Conservation (phyloP, 2,888 invertebrate genomes). For the Barypeithes pellucidus region DNA sequence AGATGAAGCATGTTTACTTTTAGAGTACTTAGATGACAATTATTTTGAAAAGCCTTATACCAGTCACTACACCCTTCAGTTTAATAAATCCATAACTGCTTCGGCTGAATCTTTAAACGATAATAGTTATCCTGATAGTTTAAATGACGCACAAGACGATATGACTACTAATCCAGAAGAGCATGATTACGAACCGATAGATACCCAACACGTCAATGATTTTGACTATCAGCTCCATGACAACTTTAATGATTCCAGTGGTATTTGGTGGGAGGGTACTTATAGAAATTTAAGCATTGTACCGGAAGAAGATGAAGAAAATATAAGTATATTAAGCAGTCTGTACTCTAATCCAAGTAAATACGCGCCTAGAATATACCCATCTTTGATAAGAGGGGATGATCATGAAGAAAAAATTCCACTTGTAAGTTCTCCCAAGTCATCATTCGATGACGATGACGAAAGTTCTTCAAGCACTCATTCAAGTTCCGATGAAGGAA, state of each 20-base stretch:
- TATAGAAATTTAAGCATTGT: slow-evolving; percentile 69
- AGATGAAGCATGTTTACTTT: slow-evolving; percentile 56
- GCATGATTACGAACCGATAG: slow-evolving; percentile 66
- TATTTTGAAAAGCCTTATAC: slow-evolving; percentile 56
- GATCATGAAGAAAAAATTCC: slow-evolving; percentile 36
- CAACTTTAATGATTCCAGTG: slow-evolving; percentile 56
- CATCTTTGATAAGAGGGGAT: slow-evolving; percentile 30
- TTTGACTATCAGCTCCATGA: slow-evolving; percentile 59
- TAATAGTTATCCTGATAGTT: slow-evolving; percentile 55
- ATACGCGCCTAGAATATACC: slow-evolving; percentile 50
- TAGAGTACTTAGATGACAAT: slow-evolving; percentile 57
- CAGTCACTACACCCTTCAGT: slow-evolving; percentile 57
- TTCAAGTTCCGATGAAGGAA: slow-evolving; percentile 62
- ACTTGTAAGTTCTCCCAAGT: slow-evolving; percentile 30
- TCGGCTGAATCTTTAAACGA: slow-evolving; percentile 65
- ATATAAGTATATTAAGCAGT: slow-evolving; percentile 63
- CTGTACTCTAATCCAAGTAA: slow-evolving; percentile 59
- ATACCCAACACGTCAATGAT: slow-evolving; percentile 57
- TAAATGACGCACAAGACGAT: slow-evolving; percentile 57
- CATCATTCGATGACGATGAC: slow-evolving; percentile 44
- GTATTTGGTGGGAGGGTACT: slow-evolving; percentile 70
- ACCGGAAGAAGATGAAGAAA: slow-evolving; percentile 70
- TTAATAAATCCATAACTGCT: slow-evolving; percentile 59
- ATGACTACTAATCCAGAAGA: slow-evolving; percentile 57
- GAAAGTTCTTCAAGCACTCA: slow-evolving; percentile 51